A percentile compares a stretch with the other conserved stretches of the same genome.
Evolutionary conservation across 1,140 invertebrate species (phyloP).

Genomic region (Hyles vespertilio): DNA sequence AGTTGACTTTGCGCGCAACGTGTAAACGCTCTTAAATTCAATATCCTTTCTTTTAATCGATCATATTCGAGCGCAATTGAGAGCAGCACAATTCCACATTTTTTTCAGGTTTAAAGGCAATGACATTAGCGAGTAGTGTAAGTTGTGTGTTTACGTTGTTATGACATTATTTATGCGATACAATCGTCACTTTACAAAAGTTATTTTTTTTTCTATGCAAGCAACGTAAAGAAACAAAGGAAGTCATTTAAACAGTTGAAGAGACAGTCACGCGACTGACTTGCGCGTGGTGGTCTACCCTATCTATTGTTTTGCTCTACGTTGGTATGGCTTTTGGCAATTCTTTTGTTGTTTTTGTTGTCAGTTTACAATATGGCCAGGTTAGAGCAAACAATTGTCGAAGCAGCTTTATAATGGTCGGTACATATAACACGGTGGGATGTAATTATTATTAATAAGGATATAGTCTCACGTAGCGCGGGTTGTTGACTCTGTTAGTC

Average conservation of each 20-base stretch:
- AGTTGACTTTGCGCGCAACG: no score
- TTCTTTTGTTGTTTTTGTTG: no score
- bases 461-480: constrained; percentile 30
- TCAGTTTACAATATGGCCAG: neutral
- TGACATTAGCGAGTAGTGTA: no score
- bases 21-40: no score
- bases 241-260: constrained; percentile 58
- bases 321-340: no score
- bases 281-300: constrained; percentile 22
- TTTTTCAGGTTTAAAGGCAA: no score
- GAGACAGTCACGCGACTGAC: constrained; percentile 49
- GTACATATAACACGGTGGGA: constrained; percentile 9
- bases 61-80: no score
- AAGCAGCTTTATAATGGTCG: neutral
- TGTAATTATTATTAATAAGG: constrained; percentile 31
- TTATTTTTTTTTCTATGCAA: constrained; percentile 35
- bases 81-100: no score
- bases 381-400: constrained; percentile 4
- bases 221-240: constrained; percentile 64
- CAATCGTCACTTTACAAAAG: constrained; percentile 23
- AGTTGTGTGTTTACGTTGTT: neutral
- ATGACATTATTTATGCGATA: constrained; percentile 10
- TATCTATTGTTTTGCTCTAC: constrained; percentile 32
- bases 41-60: no score
- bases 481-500: constrained; percentile 45